Conservation (phyloP, 2,888 invertebrate genomes). For the Adelognathus sp. region DNA sequence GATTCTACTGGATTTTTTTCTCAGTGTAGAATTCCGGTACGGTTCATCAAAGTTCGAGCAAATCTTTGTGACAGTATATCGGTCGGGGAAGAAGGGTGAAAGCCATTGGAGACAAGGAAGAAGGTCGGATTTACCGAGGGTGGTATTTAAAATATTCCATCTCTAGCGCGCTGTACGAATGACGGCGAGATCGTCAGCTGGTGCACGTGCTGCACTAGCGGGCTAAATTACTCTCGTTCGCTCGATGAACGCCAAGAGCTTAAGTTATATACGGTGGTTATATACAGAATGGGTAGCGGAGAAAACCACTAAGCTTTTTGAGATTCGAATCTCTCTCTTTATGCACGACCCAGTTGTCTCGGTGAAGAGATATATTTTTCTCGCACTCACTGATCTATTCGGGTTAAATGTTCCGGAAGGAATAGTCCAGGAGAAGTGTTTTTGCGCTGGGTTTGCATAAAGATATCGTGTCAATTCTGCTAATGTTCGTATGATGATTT, state of each 20-base stretch:
- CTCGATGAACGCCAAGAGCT: neutral
- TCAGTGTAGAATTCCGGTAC: too few relatives aligned
- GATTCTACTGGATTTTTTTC: too few relatives aligned
- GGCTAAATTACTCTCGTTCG: conserved; percentile 38
- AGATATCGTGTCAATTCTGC: neutral
- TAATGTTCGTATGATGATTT: neutral
- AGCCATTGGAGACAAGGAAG: neutral
- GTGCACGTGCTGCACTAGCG: conserved; percentile 4
- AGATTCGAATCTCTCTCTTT: conserved; percentile 49
- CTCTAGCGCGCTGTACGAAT: conserved; percentile 18
- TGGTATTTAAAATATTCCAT: conserved; percentile 12
- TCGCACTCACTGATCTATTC: conserved; percentile 7
- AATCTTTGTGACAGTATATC: too few relatives aligned
- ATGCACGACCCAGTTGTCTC: conserved; percentile 55
- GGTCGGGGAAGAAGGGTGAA: neutral
- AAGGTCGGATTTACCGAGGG: neutral
- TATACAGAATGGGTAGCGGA: neutral
- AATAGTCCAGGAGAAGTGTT: conserved; percentile 17
- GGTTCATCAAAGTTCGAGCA: too few relatives aligned
- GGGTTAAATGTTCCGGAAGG: conserved; percentile 39
- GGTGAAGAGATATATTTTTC: conserved; percentile 34
- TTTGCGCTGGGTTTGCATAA: neutral
- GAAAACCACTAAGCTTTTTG: conserved; percentile 14
- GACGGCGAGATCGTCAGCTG: conserved; percentile 4
- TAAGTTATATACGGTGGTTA: neutral